Base-by-base conservation (phyloP, 2,113 vertebrate species). In the Odocoileus hemionus region DNA sequence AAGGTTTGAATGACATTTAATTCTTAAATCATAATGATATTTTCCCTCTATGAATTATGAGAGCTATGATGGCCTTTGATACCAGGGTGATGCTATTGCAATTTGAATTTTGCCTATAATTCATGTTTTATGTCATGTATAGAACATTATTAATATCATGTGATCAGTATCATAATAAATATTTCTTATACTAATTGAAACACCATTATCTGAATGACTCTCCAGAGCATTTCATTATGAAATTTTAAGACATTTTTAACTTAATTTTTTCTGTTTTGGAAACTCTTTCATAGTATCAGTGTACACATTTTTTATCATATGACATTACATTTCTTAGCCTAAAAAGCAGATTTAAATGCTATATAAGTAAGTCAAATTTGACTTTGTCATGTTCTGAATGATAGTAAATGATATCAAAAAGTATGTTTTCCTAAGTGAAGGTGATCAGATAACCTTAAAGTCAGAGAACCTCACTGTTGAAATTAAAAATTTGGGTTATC, bases 91-190 rank as follows among this genome's bases (percentile, higher is more conserved):
- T 98, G 90, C 60, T 9, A 6, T 96, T 97, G 93, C 97, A 74
- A 76, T 83, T 96, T 97, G 96, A 98, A 98, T 98, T 95, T 97
- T 92, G 79, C 96, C 96, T 96, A 92, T 97, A 98, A 96, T 97
- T 99, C 95, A 97, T 98, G 93, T 98, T 98, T 96, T 93, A 79
- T 97, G 91, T 98, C 98, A 98, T 98, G 92, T 98, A 98, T 97
- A 92, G 97, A 43, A 95, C 93, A 98, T 99, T 97, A 98, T 98
- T 98, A 99, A 97, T 96, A 94, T 61, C 97, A 98, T 98, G 97
- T 98, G 95, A 98, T 98, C 98, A 99, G 98, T 98, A 98, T 95
- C 54, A 98, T 98, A 99, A 99, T 99, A 99, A 98, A 99, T 99
- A 98, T 97, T 91, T 99, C 98, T 99, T 98, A 98, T 87, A 96